Base-by-base conservation (phyloP, 1,140 invertebrate genomes). In the Drosophila lowei region DNA sequence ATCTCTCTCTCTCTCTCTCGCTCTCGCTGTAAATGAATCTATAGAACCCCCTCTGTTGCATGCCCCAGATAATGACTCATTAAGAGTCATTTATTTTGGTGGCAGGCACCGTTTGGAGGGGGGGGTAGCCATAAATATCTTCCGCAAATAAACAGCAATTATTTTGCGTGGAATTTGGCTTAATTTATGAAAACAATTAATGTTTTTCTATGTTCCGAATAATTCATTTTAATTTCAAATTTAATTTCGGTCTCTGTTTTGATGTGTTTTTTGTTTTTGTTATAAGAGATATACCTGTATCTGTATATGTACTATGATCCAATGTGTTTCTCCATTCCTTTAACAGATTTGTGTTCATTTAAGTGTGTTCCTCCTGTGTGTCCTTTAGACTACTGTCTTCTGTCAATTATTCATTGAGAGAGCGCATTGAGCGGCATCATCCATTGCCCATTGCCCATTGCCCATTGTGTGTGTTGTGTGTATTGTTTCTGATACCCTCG, bases 281-380 rank as follows among this genome's bases (percentile, higher is more conserved):
- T n/a, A 18, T 18, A 18, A 18, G 18, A 2, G 18, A 18, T 18
- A 62, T 79, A 70, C 64, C 15, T 18, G 46, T 62, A 41, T 49
- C 72, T 77, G 77, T 53, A 54, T 61, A 28, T 61, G 54, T 62
- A 61, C 64, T 61, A 53, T 18, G 16, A 38, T 53, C 3, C 15
- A 38, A 9, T 48, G 41, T 57, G 8, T 66, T 70, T 57, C 48
- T 78, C 16, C 52, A 54, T 57, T 58, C 68, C 64, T 70, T 70
- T 70, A 70, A 70, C 80, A 88, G 83, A 91, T 90, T 77, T 88
- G 77, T 91, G 89, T 90, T 90, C 86, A 77, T 86, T 90, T 89
- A 90, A 90, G 73, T 83, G 78, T 79, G 72, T 66, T 63, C 74
- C 77, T 38, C 34, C 34, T 38, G 74, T 77, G 78, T 83, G 84